Percentiles rank a stretch among this genome's conserved stretches.
phyloP scores from a whole-genome alignment of 1,140 invertebrate genomes.

The Nephila pilipes region DNA sequence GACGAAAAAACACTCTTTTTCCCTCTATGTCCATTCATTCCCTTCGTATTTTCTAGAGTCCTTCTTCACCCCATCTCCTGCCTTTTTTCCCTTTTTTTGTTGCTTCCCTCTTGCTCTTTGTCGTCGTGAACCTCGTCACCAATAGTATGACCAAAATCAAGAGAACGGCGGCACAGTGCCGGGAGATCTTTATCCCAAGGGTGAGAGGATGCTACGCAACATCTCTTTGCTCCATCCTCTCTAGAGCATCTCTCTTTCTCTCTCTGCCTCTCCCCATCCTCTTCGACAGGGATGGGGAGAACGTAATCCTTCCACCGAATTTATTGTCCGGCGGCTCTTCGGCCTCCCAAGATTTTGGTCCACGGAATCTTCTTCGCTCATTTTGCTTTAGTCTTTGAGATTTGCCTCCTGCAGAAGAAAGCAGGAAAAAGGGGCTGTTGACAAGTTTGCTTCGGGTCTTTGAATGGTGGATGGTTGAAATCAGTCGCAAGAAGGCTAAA shows the following conservation, averaged over 20 bases:
- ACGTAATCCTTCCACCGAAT: slow-evolving; percentile 67
- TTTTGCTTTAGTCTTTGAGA: slow-evolving; percentile 58
- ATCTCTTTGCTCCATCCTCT: slow-evolving; percentile 38
- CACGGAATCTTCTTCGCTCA: slow-evolving; percentile 10
- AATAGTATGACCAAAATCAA: slow-evolving; percentile 74
- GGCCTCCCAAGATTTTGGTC: slow-evolving; percentile 31
- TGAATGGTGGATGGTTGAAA: neutral
- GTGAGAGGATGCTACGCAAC: slow-evolving; percentile 65
- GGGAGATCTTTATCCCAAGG: slow-evolving; percentile 59
- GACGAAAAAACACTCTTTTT: too few species aligned
- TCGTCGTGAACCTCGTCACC: slow-evolving; percentile 69
- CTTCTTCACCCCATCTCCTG: neutral
- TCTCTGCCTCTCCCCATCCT: neutral
- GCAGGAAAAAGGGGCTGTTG: slow-evolving; percentile 48
- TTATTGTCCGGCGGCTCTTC: slow-evolving; percentile 70
- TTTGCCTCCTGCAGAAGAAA: slow-evolving; percentile 43
- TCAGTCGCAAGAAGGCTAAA: too few species aligned
- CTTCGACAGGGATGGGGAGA: neutral
- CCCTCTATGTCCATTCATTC: slow-evolving; percentile 63
- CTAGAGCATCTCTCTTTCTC: slow-evolving; percentile 34
- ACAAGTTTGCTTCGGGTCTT: neutral
- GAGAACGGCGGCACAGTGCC: slow-evolving; percentile 42
- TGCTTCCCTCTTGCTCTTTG: slow-evolving; percentile 34
- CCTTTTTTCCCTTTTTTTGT: neutral
- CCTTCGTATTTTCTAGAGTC: slow-evolving; percentile 59